Conservation (phyloP, 2,888 invertebrate genomes). For the Caenorhabditis becei region DNA sequence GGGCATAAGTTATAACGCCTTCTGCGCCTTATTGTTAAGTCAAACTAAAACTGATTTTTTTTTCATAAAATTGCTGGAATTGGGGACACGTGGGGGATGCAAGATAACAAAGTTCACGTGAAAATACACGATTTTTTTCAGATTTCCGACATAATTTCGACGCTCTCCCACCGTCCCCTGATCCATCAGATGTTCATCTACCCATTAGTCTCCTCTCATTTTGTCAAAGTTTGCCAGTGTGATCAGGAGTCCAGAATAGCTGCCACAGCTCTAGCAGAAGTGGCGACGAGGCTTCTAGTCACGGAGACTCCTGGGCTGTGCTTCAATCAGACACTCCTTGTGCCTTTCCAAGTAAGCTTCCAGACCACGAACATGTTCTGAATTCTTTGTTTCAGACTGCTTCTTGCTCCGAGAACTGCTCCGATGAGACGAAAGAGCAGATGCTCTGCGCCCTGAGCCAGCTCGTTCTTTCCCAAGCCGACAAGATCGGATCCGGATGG, state of each 20-base stretch:
- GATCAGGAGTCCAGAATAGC: constrained; percentile 66
- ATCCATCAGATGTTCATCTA: constrained; percentile 93
- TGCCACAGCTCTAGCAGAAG: constrained; percentile 66
- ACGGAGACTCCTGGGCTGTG: constrained; percentile 66
- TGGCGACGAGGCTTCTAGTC: constrained; percentile 63
- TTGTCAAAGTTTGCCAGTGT: constrained; percentile 88
- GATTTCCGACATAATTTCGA: constrained; percentile 67
- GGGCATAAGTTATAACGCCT: too few species aligned
- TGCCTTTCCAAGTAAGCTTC: constrained; percentile 67
- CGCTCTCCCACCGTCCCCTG: constrained; percentile 72
- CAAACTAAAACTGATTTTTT: too few species aligned
- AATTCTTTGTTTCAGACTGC: constrained; percentile 39
- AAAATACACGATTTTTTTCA: too few species aligned
- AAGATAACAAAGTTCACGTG: too few species aligned
- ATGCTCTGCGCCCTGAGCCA: constrained; percentile 96
- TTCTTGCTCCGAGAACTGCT: constrained; percentile 91
- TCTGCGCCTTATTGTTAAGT: too few species aligned
- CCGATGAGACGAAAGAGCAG: constrained; percentile 92
- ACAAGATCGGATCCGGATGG: constrained; percentile 85
- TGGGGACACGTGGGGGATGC: too few species aligned
- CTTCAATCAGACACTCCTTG: constrained; percentile 75
- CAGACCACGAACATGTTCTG: background rate
- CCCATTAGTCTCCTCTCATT: constrained; percentile 93
- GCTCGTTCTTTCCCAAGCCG: constrained; percentile 91
- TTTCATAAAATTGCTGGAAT: too few species aligned